phyloP scores from a whole-genome alignment of 2,797 vertebrate genomes.

The Sarcophilus harrisii region DNA sequence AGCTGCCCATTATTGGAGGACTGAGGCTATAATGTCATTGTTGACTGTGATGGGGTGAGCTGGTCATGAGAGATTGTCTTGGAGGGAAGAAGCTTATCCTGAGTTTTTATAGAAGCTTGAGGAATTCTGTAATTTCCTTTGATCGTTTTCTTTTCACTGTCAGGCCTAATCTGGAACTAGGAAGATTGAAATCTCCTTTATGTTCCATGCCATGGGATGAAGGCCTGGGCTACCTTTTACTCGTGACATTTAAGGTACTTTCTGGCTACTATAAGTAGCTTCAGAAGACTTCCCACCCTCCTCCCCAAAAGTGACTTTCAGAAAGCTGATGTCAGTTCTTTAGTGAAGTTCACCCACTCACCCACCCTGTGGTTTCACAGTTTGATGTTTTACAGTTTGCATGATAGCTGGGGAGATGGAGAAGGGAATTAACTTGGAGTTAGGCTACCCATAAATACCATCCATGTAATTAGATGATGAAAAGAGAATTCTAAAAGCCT shows the following conservation, averaged over 20 bases:
- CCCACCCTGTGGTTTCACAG: constrained; percentile 45
- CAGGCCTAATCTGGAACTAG: constrained; percentile 28
- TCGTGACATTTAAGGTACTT: constrained; percentile 55
- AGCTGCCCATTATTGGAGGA: not conserved
- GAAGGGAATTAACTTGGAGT: constrained; percentile 53
- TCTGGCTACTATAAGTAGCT: constrained; percentile 37
- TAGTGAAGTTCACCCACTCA: constrained; percentile 45
- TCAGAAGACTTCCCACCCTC: constrained; percentile 35
- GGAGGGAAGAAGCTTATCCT: not conserved
- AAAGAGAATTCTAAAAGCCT: constrained; percentile 72
- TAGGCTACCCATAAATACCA: constrained; percentile 60
- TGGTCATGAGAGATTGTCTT: not conserved
- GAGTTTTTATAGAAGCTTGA: not conserved
- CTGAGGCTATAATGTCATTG: not conserved
- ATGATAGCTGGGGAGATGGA: constrained; percentile 42
- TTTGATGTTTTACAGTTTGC: constrained; percentile 59
- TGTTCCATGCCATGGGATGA: not conserved
- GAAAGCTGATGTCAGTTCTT: constrained; percentile 25
- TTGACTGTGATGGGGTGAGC: not conserved
- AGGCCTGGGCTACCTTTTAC: constrained; percentile 15
- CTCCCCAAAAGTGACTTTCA: constrained; percentile 20
- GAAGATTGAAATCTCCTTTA: constrained; percentile 33
- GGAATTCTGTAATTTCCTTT: constrained; percentile 6
- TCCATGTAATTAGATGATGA: constrained; percentile 67
- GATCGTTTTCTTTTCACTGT: constrained; percentile 16